phyloP scores from a whole-genome alignment of 2,797 vertebrate species.

The Graptemys geographica region DNA sequence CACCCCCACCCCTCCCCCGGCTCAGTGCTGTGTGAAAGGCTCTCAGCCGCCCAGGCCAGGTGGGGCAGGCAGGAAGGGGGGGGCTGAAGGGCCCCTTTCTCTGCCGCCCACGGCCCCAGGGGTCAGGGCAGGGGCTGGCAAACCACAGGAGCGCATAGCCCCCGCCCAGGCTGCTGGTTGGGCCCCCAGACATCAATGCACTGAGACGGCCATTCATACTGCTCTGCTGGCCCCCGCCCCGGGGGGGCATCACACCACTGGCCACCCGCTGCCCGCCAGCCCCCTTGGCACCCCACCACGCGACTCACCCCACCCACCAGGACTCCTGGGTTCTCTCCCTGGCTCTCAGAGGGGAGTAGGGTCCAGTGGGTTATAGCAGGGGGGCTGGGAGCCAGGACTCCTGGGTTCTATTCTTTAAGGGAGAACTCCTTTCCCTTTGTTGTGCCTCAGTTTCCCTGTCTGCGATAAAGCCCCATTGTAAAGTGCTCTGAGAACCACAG shows the following conservation, averaged over 20 bases:
- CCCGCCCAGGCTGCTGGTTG: neutral
- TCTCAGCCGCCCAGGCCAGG: neutral
- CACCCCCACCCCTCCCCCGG: neutral
- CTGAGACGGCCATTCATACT: neutral
- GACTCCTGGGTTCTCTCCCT: too few species aligned
- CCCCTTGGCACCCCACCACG: neutral
- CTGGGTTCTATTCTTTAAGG: neutral
- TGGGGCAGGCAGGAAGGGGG: neutral
- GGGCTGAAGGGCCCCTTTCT: neutral
- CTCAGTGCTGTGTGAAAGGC: neutral
- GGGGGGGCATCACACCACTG: neutral
- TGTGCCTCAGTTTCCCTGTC: neutral
- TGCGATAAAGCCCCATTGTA: neutral
- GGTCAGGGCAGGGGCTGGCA: neutral
- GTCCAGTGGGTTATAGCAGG: too few species aligned
- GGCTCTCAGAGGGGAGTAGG: too few species aligned
- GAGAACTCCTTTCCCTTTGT: neutral
- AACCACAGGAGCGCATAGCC: neutral
- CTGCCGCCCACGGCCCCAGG: neutral
- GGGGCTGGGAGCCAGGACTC: neutral
- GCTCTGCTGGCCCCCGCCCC: too few species aligned
- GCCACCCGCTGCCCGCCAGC: neutral
- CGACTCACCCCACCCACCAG: too few species aligned
- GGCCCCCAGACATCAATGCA: neutral
- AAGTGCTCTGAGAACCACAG: neutral